Percentiles rank a stretch among this genome's conserved stretches.
Evolutionary conservation across 2,888 invertebrate genomes (phyloP).

Genomic region (Chromoteleia sp.): DNA sequence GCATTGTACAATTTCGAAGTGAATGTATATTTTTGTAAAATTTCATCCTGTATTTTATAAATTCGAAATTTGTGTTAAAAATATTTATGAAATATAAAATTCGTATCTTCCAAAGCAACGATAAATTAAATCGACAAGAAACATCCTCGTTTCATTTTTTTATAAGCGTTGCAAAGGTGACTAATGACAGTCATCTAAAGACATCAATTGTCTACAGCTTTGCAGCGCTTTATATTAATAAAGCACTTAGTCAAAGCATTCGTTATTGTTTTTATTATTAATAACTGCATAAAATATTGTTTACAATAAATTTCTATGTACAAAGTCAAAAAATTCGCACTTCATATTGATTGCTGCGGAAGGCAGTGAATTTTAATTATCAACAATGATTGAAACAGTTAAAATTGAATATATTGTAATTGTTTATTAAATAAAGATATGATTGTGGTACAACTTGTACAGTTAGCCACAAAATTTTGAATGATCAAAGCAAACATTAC

Average conservation of each 20-base stretch:
- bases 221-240: slow-evolving; percentile 82
- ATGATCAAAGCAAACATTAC: slow-evolving; percentile 53
- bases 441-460: slow-evolving; percentile 10
- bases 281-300: neutral
- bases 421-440: neutral
- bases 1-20: slow-evolving; percentile 22
- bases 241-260: slow-evolving; percentile 82
- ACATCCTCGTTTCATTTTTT: neutral
- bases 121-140: neutral
- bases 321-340: neutral
- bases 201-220: slow-evolving; percentile 74
- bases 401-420: too few relatives aligned
- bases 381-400: neutral
- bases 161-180: slow-evolving; percentile 59
- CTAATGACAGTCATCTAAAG: slow-evolving; percentile 23
- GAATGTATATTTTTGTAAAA: slow-evolving; percentile 48
- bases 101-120: slow-evolving; percentile 33
- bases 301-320: neutral
- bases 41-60: neutral
- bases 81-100: neutral
- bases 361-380: neutral
- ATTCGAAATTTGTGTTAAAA: slow-evolving; percentile 10
- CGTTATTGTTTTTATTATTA: neutral
- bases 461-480: slow-evolving; percentile 18
- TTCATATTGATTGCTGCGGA: neutral